Evolutionary conservation across 2,888 invertebrate genomes (phyloP).

Genomic region (Alsophila aescularia): DNA sequence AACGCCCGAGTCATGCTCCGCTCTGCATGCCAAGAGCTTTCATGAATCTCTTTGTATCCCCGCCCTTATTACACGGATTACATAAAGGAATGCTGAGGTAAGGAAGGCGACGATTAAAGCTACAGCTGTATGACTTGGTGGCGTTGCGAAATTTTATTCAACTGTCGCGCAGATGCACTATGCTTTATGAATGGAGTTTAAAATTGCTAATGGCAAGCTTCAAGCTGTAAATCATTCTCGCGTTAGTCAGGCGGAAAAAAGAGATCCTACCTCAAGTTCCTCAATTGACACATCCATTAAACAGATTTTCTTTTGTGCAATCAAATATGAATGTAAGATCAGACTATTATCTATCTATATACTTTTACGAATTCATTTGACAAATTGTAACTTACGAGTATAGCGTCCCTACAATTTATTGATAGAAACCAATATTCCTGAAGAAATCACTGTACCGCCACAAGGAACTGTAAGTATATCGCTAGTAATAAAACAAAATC

Average conservation of each 20-base stretch:
- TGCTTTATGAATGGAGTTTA: conserved; percentile 1
- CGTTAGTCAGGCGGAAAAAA: background rate
- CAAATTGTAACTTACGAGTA: too few relatives aligned
- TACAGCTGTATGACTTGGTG: conserved; percentile 41
- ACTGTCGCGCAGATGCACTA: conserved; percentile 22
- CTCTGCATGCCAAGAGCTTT: conserved; percentile 76
- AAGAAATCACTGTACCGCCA: conserved; percentile 13
- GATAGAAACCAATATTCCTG: conserved; percentile 12
- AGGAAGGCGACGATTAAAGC: conserved; percentile 47
- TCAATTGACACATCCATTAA: too few relatives aligned
- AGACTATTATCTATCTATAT: too few relatives aligned
- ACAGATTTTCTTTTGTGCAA: too few relatives aligned
- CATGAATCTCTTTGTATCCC: conserved; percentile 69
- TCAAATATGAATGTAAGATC: too few relatives aligned
- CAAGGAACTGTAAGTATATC: conserved; percentile 40
- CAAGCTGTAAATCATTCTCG: background rate
- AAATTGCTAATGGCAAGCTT: background rate
- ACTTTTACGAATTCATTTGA: too few relatives aligned
- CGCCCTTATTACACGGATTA: conserved; percentile 69
- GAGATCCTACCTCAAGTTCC: background rate
- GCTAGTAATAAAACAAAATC: conserved; percentile 72
- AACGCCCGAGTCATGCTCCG: conserved; percentile 75
- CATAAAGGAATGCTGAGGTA: conserved; percentile 58
- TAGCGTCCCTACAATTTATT: too few relatives aligned
- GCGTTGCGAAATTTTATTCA: conserved; percentile 32